Base-by-base conservation (phyloP, 2,113 vertebrate species). In the Syrrhaptes paradoxus region DNA sequence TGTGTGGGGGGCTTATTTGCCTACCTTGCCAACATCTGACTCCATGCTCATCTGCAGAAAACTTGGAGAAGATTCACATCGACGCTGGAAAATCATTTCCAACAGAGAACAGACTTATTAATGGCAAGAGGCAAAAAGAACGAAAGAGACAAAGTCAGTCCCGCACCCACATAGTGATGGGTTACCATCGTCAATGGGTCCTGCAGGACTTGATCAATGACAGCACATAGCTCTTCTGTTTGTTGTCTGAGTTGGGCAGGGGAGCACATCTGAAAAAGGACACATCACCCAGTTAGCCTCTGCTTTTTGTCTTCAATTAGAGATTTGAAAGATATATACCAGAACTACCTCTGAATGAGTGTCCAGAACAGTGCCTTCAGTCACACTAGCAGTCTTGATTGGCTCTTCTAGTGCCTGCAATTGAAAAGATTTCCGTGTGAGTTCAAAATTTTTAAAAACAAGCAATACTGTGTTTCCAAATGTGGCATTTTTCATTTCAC, bases 181-280 rank as follows among this genome's bases (percentile, higher is more conserved):
- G 87, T 98, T 98, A 99, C 99, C 97, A 96, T 95, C 85, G 98
- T 97, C 95, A 97, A 87, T 1, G 98, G 97, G 62, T 98, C 97
- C 92, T 98, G 98, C 87, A 99, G 94, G 85, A 99, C 98, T 97
- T 99, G 97, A 96, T 99, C 99, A 95, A 99, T 99, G 62, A 97
- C 98, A 49, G 99, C 98, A 90, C 99, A 99, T 52, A 99, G 95
- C 89, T 99, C 99, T 96, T 99, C 98, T 17, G 99, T 99, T 97
- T 99, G 98, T 92, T 99, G 98, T 82, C 99, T 98, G 84, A 99
- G 98, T 87, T 99, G 98, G 90, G 99, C 98, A 51, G 99, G 99
- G 3, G 98, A 99, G 94, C 98, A 99, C 95, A 99, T 98, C 99
- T 99, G 95, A 63, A 95, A 94, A 96, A 89, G 93, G 84, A 98